Evolutionary conservation across 2,888 invertebrate species (phyloP).

Genomic region (Lysandra coridon): DNA sequence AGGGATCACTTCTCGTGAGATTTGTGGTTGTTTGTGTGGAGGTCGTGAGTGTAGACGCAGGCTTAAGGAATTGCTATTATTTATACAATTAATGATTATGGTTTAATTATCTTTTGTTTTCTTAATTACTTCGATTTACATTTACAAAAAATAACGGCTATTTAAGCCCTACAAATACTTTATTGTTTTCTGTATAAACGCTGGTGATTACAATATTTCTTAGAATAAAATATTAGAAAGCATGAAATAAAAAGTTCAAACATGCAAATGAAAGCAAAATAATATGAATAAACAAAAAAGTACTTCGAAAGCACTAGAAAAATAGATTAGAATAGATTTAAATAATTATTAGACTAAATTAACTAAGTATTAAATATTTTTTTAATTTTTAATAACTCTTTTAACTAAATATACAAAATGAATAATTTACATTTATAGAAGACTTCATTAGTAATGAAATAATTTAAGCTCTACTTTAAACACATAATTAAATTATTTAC

Average conservation of each 20-base stretch:
- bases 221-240: no score
- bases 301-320: no score
- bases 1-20: not conserved
- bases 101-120: conserved; percentile 8
- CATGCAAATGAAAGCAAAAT: not conserved
- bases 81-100: conserved; percentile 4
- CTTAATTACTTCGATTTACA: conserved; percentile 10
- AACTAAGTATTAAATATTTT: no score
- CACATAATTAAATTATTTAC: no score
- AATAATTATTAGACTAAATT: no score
- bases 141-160: not conserved
- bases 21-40: not conserved
- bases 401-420: not conserved
- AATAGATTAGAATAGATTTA: no score
- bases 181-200: not conserved
- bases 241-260: not conserved
- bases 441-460: not conserved
- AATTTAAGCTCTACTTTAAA: no score
- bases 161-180: not conserved
- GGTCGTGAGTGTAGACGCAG: not conserved
- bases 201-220: not conserved
- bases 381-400: no score
- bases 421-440: not conserved
- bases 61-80: not conserved
- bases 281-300: not conserved